Base-by-base conservation (phyloP, 2,888 invertebrate species). In the Ochropleura leucogaster region DNA sequence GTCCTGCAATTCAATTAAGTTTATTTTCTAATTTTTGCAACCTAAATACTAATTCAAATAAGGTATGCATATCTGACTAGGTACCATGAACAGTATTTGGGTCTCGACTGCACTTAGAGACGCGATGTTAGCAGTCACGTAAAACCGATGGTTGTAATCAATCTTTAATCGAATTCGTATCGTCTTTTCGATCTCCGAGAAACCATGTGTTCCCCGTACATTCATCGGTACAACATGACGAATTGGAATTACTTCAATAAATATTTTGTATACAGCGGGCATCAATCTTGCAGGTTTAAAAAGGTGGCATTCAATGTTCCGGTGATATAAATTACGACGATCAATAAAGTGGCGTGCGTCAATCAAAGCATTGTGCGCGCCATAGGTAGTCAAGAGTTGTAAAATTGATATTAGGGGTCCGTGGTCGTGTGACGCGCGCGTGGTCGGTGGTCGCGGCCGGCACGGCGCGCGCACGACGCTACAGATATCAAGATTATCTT, bases 161-260 rank as follows among this genome's bases (percentile, higher is more conserved):
- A 94, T 94, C 94, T 94, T 93, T 93, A 92, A 94, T 94, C 93
- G 93, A 93, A 92, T 91, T 89, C 90, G 89, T 92, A 92, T 92
- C 90, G 89, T 87, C 88, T 89, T 88, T 90, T 93, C 92, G 88
- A 91, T 91, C 91, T 90, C 84, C 79, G 78, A 87, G 90, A 91
- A 90, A 89, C 74, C 68, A 74, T 85, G 75, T 63, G 77, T 66
- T 76, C 77, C 83, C 79, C 72, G 71, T 78, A 74, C 67, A 66
- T 79, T 77, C 68, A 71, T 75, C 59, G 68, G 59, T 74, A 80
- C 66, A 70, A 79, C 69, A 79, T 77, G 77, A 87, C 83, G 81
- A 82, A 85, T 87, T 77, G 79, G 72, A 79, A 79, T 78, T 79
- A 74, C 73, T 78, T 73, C 79, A 82, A 86, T 86, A 86, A 82